phyloP scores from a whole-genome alignment of 2,888 invertebrate genomes.

The Choreutis nemorana region DNA sequence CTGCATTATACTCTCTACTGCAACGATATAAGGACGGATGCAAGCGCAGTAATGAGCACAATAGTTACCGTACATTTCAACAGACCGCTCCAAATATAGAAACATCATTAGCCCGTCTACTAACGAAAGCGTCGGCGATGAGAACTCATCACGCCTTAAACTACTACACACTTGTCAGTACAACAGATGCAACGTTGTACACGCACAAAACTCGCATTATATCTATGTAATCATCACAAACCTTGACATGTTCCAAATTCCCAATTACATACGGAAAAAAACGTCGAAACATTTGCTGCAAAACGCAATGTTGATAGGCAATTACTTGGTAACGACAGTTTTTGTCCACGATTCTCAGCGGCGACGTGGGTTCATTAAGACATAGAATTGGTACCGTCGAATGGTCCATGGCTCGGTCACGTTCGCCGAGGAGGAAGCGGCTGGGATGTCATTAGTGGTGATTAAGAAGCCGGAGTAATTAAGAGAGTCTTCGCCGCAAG shows the following conservation, averaged over 20 bases:
- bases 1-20: constrained; percentile 5
- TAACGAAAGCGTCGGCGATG: no score
- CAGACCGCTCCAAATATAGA: background rate
- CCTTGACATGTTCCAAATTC: no score
- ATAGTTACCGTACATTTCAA: no score
- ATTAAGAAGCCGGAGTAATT: constrained; percentile 33
- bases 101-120: no score
- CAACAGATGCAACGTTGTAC: no score
- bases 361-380: constrained; percentile 16
- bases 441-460: constrained; percentile 32
- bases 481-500: constrained; percentile 17
- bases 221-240: no score
- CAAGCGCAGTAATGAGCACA: no score
- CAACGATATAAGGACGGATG: no score
- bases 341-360: constrained; percentile 17
- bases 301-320: no score
- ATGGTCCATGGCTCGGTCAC: constrained; percentile 17
- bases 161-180: no score
- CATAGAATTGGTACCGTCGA: constrained; percentile 5
- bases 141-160: no score
- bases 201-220: no score
- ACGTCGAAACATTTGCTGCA: constrained; percentile 10
- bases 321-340: constrained; percentile 16
- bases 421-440: constrained; percentile 29
- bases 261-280: constrained; percentile 1